phyloP scores from a whole-genome alignment of 2,113 vertebrate genomes.

The Nothoprocta pentlandii region DNA sequence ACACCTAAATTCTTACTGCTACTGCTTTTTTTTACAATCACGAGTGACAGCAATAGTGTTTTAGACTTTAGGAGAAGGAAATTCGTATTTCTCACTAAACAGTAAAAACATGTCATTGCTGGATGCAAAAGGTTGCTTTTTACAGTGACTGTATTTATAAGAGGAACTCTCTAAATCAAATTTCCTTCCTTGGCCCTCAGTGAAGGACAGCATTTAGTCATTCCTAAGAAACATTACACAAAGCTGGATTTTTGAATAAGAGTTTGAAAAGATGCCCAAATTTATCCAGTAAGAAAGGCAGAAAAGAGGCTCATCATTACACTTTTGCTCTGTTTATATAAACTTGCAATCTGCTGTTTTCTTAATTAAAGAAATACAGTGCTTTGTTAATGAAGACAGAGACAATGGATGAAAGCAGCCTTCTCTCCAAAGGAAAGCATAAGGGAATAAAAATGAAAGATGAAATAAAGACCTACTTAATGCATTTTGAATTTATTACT shows the following conservation, averaged over 20 bases:
- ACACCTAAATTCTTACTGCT: neutral
- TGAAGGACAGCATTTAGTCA: neutral
- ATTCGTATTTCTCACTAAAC: neutral
- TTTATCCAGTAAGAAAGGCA: neutral
- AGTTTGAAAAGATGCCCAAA: neutral
- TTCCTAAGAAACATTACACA: neutral
- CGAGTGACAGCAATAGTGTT: neutral
- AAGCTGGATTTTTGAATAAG: neutral
- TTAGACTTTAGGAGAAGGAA: neutral
- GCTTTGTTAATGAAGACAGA: neutral
- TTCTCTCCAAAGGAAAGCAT: neutral
- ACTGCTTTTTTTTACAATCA: neutral
- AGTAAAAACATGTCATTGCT: neutral
- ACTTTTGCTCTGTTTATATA: neutral
- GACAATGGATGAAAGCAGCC: neutral
- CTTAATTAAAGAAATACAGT: accelerated
- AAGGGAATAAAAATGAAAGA: neutral
- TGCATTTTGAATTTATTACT: neutral
- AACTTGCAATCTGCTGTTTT: conserved; percentile 1
- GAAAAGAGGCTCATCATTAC: neutral
- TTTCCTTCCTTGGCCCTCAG: neutral
- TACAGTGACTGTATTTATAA: neutral
- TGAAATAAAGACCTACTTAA: neutral
- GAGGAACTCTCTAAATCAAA: neutral
- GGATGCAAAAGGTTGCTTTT: neutral